Evolutionary conservation across 2,888 invertebrate genomes (phyloP).

Genomic region (Melinaea menophilus): DNA sequence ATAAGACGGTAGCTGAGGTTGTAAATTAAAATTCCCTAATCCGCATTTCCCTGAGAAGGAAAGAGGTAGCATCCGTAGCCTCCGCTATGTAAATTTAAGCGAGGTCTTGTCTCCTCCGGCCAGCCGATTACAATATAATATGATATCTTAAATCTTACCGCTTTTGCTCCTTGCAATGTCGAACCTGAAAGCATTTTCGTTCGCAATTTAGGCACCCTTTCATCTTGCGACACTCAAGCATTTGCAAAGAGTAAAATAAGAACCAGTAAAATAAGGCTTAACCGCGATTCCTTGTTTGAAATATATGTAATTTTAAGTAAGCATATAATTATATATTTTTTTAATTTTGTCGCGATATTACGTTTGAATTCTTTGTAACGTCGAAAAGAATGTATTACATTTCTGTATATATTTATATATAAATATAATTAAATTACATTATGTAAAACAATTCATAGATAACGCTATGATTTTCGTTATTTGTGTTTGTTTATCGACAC

Average conservation of each 20-base stretch:
- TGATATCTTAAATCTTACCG: conserved; percentile 69
- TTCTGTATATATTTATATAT: conserved; percentile 1
- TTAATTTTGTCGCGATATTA: conserved; percentile 11
- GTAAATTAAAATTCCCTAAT: conserved; percentile 68
- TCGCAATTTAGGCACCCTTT: conserved; percentile 70
- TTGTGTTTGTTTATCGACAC: conserved; percentile 8
- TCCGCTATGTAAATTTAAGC: conserved; percentile 70
- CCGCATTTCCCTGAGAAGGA: conserved; percentile 56
- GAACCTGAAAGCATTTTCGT: conserved; percentile 63
- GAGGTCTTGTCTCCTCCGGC: conserved; percentile 48
- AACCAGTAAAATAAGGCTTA: conserved; percentile 24
- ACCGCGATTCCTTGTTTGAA: conserved; percentile 18
- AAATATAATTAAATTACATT: background rate
- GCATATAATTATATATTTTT: conserved; percentile 15
- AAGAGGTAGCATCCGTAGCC: conserved; percentile 63
- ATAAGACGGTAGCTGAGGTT: conserved; percentile 60
- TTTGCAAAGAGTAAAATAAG: conserved; percentile 33
- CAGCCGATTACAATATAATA: conserved; percentile 70
- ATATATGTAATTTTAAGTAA: conserved; percentile 21
- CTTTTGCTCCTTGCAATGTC: conserved; percentile 56
- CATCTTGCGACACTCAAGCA: conserved; percentile 45
- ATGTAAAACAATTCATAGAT: background rate
- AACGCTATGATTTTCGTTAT: conserved; percentile 2
- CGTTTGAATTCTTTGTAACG: conserved; percentile 8
- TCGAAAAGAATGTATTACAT: conserved; percentile 2